Evolutionary conservation across 92 coral and sea anemone species (phyloP), one percentile per base, ranked within the genome.

Genomic region (Epizoanthus scotinus): DNA sequence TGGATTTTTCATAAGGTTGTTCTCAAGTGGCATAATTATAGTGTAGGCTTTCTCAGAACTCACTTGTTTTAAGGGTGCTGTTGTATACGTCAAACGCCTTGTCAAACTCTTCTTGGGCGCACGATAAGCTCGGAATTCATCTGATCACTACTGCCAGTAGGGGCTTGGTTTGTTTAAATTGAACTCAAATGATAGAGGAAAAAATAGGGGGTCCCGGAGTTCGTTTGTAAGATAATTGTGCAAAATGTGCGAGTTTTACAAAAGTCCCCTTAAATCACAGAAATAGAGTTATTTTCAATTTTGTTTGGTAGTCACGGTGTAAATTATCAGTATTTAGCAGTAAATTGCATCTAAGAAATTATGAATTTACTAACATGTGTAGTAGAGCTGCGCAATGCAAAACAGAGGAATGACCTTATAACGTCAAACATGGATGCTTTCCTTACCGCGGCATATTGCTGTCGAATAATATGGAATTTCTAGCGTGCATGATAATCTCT

Each of bases 401-500:
- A n/a, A n/a, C n/a, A n/a, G n/a, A n/a, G n/a, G n/a, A n/a, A n/a
- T n/a, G n/a, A n/a, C n/a, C n/a, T 52, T 77, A 50, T 24, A 14
- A 78, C 83, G 44, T 63, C 72, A 15, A 63, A 63, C 71, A 63
- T 63, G 14, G 73, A 59, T 28, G 47, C 55, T 4, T 25, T 78
- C 56, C 12, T 78, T 67, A 42, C 57, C 87, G 70, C 8, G 73
- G 56, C 54, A 9, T 52, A 24, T 78, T 81, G 38, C 71, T 47
- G 63, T 85, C 68, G 67, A 82, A 86, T 10, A 86, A 67, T 7
- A 89, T 84, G 24, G 80, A 81, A 10, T 86, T 86, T 6, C 87
- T 61, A 3, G 87, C 74, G 31, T 82, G 85, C 70, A 75, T 67
- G 44, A 82, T 89, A 25, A 85, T 75, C 8, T 80, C 79, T 15